Percentiles rank a stretch among this genome's conserved stretches.
Conservation (phyloP, 1,140 invertebrate species). For the Drosophila kanapiae region DNA sequence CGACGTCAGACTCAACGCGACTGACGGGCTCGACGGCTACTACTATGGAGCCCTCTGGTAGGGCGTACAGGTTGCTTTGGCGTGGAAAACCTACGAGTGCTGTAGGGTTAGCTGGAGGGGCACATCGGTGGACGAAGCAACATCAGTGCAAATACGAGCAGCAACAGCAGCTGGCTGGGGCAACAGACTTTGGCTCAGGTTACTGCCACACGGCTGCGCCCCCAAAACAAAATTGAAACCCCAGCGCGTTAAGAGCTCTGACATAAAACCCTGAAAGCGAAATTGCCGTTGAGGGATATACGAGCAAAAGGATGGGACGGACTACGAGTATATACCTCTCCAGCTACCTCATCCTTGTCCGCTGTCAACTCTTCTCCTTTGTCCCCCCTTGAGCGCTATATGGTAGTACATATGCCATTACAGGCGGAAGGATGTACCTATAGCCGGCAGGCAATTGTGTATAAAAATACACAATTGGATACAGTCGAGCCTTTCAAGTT, state of each 20-base stretch:
- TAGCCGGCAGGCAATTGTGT: slow-evolving; percentile 20
- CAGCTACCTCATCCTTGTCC: slow-evolving; percentile 11
- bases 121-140: slow-evolving; percentile 60
- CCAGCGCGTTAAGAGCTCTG: slow-evolving; percentile 55
- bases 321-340: slow-evolving; percentile 29
- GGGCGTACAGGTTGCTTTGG: slow-evolving; percentile 22
- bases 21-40: slow-evolving; percentile 47
- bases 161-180: not conserved
- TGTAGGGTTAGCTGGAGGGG: slow-evolving; percentile 59
- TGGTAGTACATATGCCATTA: slow-evolving; percentile 22
- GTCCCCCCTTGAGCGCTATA: slow-evolving; percentile 12
- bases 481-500: slow-evolving; percentile 1
- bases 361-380: slow-evolving; percentile 4
- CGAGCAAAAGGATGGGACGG: slow-evolving; percentile 31
- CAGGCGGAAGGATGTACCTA: slow-evolving; percentile 18
- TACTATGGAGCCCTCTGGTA: slow-evolving; percentile 41
- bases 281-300: slow-evolving; percentile 58
- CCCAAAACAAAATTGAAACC: slow-evolving; percentile 60
- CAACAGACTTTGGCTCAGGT: slow-evolving; percentile 64
- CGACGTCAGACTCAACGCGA: slow-evolving; percentile 60
- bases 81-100: slow-evolving; percentile 75
- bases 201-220: slow-evolving; percentile 69
- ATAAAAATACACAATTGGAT: slow-evolving; percentile 5
- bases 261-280: slow-evolving; percentile 66
- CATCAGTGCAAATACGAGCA: slow-evolving; percentile 61